Conservation (phyloP, 2,113 vertebrate species). For the Trichomycterus rosablanca region DNA sequence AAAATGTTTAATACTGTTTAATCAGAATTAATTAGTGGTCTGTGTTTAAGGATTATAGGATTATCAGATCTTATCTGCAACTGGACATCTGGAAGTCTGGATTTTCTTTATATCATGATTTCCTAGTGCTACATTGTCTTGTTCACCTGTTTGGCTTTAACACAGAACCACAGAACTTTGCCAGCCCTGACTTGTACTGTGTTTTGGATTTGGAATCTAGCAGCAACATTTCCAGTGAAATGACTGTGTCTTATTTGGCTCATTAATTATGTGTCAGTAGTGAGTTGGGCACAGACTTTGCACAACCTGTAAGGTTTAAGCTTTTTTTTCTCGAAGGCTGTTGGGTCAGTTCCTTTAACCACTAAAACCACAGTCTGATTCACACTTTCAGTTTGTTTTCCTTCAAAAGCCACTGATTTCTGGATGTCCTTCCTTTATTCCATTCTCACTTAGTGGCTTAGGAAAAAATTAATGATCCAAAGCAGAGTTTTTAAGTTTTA, state of each 20-base stretch:
- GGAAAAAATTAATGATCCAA: conserved; percentile 55
- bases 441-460: conserved; percentile 44
- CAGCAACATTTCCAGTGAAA: conserved; percentile 52
- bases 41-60: conserved; percentile 1
- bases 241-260: conserved; percentile 52
- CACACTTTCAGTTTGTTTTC: conserved; percentile 40
- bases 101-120: background rate
- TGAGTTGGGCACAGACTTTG: conserved; percentile 29
- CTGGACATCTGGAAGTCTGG: background rate
- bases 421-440: conserved; percentile 40
- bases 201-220: conserved; percentile 49
- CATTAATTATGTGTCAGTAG: conserved; percentile 54
- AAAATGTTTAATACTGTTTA: conserved; percentile 7
- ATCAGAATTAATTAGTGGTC: conserved; percentile 12
- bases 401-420: conserved; percentile 29
- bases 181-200: conserved; percentile 20
- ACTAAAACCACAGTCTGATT: conserved; percentile 50
- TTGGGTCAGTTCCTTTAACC: conserved; percentile 51
- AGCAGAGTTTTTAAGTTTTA: no score
- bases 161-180: no score
- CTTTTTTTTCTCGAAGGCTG: conserved; percentile 42
- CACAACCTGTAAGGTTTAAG: no score
- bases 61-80: background rate
- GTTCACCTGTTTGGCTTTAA: conserved; percentile 32
- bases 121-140: background rate